Conservation (phyloP, 1,140 invertebrate species). For the Drosophila watanabei region DNA sequence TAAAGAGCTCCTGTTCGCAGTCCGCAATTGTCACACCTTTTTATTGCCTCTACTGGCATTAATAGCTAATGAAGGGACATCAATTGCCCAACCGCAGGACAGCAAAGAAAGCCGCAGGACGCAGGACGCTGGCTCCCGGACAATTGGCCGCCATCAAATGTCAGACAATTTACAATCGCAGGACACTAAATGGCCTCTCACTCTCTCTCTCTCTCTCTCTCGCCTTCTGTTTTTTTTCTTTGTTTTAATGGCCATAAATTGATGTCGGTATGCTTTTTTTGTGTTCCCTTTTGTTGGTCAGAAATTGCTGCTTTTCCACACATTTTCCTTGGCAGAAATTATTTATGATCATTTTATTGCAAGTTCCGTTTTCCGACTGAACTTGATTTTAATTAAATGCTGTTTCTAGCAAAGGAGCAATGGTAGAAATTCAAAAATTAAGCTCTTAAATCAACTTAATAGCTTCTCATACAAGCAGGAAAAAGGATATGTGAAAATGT, state of each 20-base stretch:
- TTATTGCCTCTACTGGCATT: conserved; percentile 60
- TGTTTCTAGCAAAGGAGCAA: neutral
- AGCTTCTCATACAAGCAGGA: no score
- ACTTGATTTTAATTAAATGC: neutral
- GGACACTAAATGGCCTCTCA: conserved; percentile 38
- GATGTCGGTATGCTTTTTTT: conserved; percentile 8
- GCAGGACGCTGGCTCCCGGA: conserved; percentile 20
- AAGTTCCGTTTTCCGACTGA: neutral
- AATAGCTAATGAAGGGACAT: conserved; percentile 76
- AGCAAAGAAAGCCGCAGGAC: conserved; percentile 12
- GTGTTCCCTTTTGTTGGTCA: neutral
- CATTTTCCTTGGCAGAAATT: conserved; percentile 5
- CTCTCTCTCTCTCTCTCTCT: neutral
- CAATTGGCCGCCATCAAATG: conserved; percentile 46
- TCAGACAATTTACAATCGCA: conserved; percentile 64
- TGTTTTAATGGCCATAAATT: conserved; percentile 12
- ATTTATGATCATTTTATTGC: conserved; percentile 5
- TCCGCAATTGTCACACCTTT: conserved; percentile 74
- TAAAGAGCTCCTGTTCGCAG: neutral
- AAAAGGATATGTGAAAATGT: neutral
- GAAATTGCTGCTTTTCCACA: conserved; percentile 5
- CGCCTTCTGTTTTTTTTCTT: neutral
- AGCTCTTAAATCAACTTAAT: neutral
- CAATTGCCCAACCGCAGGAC: conserved; percentile 24
- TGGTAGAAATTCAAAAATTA: neutral